phyloP scores from a whole-genome alignment of 2,797 vertebrate species.

The Pangasius larnaudii region DNA sequence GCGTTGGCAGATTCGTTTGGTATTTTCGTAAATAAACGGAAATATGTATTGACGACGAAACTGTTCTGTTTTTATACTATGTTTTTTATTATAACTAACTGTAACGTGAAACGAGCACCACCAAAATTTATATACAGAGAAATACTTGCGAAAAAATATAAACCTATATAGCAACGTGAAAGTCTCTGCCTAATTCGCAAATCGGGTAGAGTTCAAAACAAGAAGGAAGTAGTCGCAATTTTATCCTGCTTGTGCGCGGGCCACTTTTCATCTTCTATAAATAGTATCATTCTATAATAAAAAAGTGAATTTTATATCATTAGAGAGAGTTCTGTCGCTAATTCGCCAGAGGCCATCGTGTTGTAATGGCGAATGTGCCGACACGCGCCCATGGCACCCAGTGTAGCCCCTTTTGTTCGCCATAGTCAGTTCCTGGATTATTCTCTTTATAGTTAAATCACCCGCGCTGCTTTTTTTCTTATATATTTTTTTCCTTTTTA shows the following conservation, averaged over 20 bases:
- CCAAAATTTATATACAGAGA: not conserved
- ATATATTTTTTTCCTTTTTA: too few species aligned
- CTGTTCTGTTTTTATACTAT: not conserved
- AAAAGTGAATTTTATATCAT: not conserved
- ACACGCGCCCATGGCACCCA: conserved; percentile 62
- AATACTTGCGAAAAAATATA: not conserved
- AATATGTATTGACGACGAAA: not conserved
- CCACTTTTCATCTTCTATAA: not conserved
- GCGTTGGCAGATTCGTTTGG: conserved; percentile 47
- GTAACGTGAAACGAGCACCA: too few species aligned
- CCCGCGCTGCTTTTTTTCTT: conserved; percentile 50
- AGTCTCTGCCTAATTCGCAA: conserved; percentile 10
- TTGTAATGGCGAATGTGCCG: conserved; percentile 73
- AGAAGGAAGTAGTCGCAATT: not conserved
- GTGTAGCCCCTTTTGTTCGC: conserved; percentile 80
- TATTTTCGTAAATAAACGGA: not conserved
- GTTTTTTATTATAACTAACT: not conserved
- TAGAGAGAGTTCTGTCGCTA: not conserved
- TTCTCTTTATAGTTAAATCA: conserved; percentile 70
- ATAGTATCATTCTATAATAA: not conserved
- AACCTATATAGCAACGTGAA: not conserved
- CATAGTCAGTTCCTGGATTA: conserved; percentile 73
- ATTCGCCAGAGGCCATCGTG: not conserved
- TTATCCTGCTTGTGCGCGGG: too few species aligned
- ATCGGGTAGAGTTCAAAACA: conserved; percentile 4